Evolutionary conservation across 2,797 vertebrate species (phyloP), one percentile per base, ranked within the genome.

Genomic region (Spinibarbus caldwelli): DNA sequence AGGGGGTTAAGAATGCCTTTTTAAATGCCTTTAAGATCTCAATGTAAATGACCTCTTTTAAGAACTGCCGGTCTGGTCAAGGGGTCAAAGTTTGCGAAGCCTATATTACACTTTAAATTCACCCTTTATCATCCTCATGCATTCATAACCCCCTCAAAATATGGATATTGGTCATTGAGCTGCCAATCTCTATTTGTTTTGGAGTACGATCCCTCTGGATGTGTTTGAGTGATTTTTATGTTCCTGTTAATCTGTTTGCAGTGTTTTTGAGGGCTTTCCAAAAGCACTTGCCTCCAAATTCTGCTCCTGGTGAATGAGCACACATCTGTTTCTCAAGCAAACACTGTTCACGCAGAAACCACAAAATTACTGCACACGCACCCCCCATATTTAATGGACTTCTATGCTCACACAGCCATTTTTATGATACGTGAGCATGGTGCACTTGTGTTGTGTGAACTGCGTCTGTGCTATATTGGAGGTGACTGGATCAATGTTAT

Each of bases 301-400:
- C 92, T 93, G 90, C 85, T 94, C 90, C 93, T 93, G 91, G 91
- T 94, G 91, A 87, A 86, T 92, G 93, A 93, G 91, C 93, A 93
- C 93, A 94, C 94, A 94, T 94, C 94, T 95, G 94, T 93, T 93
- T 91, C 93, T 93, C 90, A 87, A 88, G 91, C 93, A 94, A 94
- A 94, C 90, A 93, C 82, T 89, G 90, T 88, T 91, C 90, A 93
- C 88, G 90, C 89, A 89, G 92, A 87, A 78, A 84, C 84, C 89
- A 73, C 36, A 36, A 5, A 70, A 85, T 81, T 34, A 31, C 66
- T 83, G 87, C 90, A 91, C 91, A 92, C 87, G 87, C 88, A 86
- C 87, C 82, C 87, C 85, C 76, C 89, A 92, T 87, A 90, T 88
- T 89, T 87, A 88, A 86, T 92, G 91, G 87, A 45, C 45, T 57